These are phyloP conservation scores for Volucella zonaria DNA, from an alignment of 2,888 invertebrate species.

Conservation along the genomic window DNA sequence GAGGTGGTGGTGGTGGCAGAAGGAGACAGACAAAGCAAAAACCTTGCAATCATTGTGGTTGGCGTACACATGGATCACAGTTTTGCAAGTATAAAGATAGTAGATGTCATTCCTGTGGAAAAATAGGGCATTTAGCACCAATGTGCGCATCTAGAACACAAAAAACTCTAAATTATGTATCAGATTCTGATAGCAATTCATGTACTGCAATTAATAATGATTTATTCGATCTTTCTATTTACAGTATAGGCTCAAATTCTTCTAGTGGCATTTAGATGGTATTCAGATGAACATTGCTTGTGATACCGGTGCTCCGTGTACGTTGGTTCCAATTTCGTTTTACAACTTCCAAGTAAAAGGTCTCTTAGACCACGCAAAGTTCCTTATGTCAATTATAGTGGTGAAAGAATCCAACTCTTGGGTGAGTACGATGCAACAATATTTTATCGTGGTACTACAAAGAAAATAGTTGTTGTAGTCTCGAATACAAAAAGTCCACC, in stretches of 20 bases:
- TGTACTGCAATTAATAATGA: background rate
- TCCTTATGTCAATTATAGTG: slow-evolving; percentile 35
- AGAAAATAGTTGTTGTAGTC: slow-evolving; percentile 28
- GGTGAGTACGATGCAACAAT: slow-evolving; percentile 41
- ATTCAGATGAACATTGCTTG: slow-evolving; percentile 38
- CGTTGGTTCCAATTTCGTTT: slow-evolving; percentile 50
- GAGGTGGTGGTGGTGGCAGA: too few species aligned
- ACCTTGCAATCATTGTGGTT: too few species aligned
- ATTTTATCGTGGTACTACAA: slow-evolving; percentile 24
- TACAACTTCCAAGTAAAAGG: slow-evolving; percentile 13
- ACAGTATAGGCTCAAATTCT: slow-evolving; percentile 30
- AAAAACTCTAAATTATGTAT: background rate
- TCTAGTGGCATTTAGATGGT: slow-evolving; percentile 39
- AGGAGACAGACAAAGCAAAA: too few species aligned
- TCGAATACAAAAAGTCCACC: slow-evolving; percentile 24
- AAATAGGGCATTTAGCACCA: background rate
- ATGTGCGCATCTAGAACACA: background rate
- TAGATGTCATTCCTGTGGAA: background rate
- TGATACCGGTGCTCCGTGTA: slow-evolving; percentile 55
- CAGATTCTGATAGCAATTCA: background rate
- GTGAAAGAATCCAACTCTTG: slow-evolving; percentile 22
- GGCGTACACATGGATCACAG: background rate
- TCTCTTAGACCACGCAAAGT: slow-evolving; percentile 16
- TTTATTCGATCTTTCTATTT: slow-evolving; percentile 26
- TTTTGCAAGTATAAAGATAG: background rate